These are phyloP conservation scores for Amazona ochrocephala DNA, from an alignment of 2,797 vertebrate species.

Conservation along the genomic window DNA sequence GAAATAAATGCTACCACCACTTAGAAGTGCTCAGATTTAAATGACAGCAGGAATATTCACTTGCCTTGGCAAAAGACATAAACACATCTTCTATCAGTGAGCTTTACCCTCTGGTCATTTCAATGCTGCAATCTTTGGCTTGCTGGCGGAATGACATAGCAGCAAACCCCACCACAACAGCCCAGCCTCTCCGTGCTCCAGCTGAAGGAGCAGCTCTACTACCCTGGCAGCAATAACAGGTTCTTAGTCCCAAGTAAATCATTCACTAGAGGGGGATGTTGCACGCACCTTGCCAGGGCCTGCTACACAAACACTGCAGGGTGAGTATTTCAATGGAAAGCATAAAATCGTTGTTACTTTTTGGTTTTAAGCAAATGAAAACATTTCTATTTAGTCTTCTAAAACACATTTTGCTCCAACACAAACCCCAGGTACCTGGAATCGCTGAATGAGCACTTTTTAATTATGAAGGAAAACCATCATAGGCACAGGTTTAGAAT, in stretches of 20 bases:
- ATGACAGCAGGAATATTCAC: neutral
- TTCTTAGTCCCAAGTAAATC: neutral
- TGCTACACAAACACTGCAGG: neutral
- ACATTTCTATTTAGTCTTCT: conserved; percentile 17
- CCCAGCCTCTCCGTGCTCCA: neutral
- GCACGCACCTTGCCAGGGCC: neutral
- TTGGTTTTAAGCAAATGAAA: conserved; percentile 18
- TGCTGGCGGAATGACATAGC: neutral
- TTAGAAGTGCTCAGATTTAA: neutral
- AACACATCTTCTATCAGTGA: neutral
- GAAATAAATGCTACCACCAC: neutral
- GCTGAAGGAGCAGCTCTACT: neutral
- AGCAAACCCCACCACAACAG: neutral
- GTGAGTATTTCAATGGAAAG: neutral
- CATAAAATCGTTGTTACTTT: neutral
- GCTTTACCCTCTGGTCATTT: neutral
- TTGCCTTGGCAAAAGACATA: neutral
- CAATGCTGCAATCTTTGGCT: neutral
- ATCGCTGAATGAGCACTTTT: conserved; percentile 46
- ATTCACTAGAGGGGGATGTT: neutral
- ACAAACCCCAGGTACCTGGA: conserved; percentile 13
- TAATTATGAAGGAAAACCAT: conserved; percentile 53
- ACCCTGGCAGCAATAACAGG: neutral
- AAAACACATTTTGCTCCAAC: conserved; percentile 7
- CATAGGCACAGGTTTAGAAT: neutral